phyloP scores from a whole-genome alignment of 2,888 invertebrate genomes.

The Fragum sueziense region DNA sequence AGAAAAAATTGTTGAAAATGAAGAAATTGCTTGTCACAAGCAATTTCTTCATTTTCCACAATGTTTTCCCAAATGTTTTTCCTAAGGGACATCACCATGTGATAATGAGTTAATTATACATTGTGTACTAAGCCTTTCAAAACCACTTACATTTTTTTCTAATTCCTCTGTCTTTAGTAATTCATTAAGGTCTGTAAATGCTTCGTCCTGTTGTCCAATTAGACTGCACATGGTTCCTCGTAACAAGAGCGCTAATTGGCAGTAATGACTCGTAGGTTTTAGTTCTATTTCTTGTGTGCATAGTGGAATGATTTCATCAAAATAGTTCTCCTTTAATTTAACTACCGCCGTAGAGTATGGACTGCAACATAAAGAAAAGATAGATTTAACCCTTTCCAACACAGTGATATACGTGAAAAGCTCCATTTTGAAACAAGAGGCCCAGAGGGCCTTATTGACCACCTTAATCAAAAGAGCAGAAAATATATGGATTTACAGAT shows the following conservation, averaged over 20 bases:
- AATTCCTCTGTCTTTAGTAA: slow-evolving; percentile 66
- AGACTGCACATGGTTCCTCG: slow-evolving; percentile 93
- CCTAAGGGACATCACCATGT: no score
- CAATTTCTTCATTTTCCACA: neutral
- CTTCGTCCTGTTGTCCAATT: slow-evolving; percentile 84
- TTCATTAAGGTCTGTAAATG: slow-evolving; percentile 85
- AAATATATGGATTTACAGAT: no score
- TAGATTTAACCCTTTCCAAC: no score
- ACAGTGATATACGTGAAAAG: no score
- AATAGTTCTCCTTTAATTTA: slow-evolving; percentile 88
- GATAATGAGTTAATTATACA: no score
- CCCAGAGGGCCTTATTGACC: no score
- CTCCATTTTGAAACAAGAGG: no score
- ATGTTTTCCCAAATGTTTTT: no score
- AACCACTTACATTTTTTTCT: slow-evolving; percentile 83
- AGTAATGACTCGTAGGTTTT: slow-evolving; percentile 65
- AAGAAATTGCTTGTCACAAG: no score
- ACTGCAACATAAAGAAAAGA: slow-evolving; percentile 80
- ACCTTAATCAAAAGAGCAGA: no score
- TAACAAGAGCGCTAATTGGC: slow-evolving; percentile 87
- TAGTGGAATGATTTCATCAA: slow-evolving; percentile 89
- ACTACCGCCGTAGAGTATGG: slow-evolving; percentile 89
- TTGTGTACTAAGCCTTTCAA: neutral
- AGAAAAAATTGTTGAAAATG: neutral
- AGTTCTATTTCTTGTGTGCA: slow-evolving; percentile 89